These are phyloP conservation scores for Lepetodrilus schrolli DNA, from an alignment of 2,888 invertebrate species.

Conservation along the genomic window DNA sequence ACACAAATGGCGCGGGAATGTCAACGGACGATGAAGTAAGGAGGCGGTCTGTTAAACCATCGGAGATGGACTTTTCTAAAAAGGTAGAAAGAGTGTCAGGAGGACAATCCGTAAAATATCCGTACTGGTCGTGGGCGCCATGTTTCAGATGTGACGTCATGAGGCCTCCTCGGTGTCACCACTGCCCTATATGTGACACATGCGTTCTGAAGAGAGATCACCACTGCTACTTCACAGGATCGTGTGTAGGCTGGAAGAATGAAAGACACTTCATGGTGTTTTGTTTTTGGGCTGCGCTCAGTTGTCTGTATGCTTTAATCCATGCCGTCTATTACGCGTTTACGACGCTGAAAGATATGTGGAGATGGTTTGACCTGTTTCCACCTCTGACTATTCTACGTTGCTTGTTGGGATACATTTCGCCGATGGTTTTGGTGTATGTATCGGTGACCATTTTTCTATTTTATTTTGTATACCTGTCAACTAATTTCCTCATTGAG, in stretches of 20 bases:
- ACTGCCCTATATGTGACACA: constrained; percentile 67
- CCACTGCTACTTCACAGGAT: constrained; percentile 71
- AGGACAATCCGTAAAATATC: constrained; percentile 45
- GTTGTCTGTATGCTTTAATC: constrained; percentile 52
- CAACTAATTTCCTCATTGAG: constrained; percentile 52
- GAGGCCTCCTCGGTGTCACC: constrained; percentile 71
- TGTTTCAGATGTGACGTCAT: constrained; percentile 62
- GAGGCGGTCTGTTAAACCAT: not conserved
- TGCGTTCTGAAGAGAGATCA: constrained; percentile 73
- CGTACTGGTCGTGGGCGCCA: constrained; percentile 72
- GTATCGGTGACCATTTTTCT: constrained; percentile 54
- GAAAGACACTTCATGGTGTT: constrained; percentile 69
- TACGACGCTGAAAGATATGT: constrained; percentile 34
- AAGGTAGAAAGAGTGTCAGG: constrained; percentile 29
- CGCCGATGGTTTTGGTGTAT: constrained; percentile 43
- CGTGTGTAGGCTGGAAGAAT: constrained; percentile 70
- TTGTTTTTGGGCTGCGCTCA: constrained; percentile 59
- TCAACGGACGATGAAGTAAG: not conserved
- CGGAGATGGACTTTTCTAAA: not conserved
- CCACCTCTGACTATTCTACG: constrained; percentile 56
- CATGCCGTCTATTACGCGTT: constrained; percentile 43
- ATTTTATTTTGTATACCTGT: constrained; percentile 54
- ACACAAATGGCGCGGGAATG: not conserved
- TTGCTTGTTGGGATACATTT: constrained; percentile 49
- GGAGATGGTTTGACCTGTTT: constrained; percentile 57